Base-by-base conservation (phyloP, 1,140 invertebrate species). In the Penaeus vannamei region DNA sequence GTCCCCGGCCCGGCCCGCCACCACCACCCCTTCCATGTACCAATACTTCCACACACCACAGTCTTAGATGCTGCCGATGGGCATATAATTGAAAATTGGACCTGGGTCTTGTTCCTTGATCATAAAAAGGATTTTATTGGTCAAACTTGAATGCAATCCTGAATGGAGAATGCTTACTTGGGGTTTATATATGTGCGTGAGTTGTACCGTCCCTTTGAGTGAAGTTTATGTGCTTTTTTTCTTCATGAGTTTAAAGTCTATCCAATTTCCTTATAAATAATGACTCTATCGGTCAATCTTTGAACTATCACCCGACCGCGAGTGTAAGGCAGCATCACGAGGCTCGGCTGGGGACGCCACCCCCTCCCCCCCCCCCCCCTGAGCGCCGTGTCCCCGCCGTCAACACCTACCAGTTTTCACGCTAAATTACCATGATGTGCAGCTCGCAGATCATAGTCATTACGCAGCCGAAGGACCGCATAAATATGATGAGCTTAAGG, bases 1-100 rank as follows among this genome's bases (percentile, higher is more conserved):
- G 69, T 76, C 12, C 29, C 19, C 72, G 20, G 66, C 32, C 19
- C 19, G 19, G 32, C 62, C 61, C n/a, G 79, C 79, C 46, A 14
- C 76, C 85, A 36, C 86, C 86, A 82, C 86, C 86, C 86, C 36
- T 87, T 87, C 80, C 86, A 72, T 87, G 86, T 87, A 59, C 60
- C 80, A 81, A 82, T 72, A 82, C 80, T 26, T 26, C 36, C 86
- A 82, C 86, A 85, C 85, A 72, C 86, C 62, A 64, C 79, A 53
- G 61, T 26, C 79, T 32, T 60, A 59, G 86, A 87, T 87, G 86
- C 86, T 87, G 86, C 80, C 86, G 86, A 87, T 87, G 86, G 86
- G 62, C 79, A 87, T 87, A 87, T 87, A 87, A 87, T 87, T 87
- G 86, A 87, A 87, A 87, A 87, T 82, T 72, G 86, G 79, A 87